phyloP scores from a whole-genome alignment of 2,888 invertebrate species.

The Sabellastarte sp. region DNA sequence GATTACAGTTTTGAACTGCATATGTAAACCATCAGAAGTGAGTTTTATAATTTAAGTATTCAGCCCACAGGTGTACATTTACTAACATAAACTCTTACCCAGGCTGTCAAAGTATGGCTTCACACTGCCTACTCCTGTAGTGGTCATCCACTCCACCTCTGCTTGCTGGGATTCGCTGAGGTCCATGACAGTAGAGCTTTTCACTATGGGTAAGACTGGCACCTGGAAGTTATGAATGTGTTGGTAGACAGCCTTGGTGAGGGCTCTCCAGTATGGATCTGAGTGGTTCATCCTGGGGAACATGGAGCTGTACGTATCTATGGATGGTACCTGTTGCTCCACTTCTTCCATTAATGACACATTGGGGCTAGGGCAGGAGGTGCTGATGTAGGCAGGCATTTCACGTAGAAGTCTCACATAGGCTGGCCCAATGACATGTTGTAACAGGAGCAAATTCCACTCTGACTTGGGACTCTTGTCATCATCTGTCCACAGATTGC shows the following conservation, averaged over 20 bases:
- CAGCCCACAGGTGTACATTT: too few relatives aligned
- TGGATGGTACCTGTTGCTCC: conserved; percentile 24
- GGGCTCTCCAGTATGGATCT: background rate
- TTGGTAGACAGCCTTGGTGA: conserved; percentile 17
- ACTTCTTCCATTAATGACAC: conserved; percentile 16
- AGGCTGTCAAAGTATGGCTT: conserved; percentile 22
- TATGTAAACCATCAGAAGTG: too few relatives aligned
- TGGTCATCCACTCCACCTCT: conserved; percentile 19
- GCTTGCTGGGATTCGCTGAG: background rate
- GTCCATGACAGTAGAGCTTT: background rate
- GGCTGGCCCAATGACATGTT: conserved; percentile 38
- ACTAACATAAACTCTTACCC: too few relatives aligned
- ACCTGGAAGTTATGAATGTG: conserved; percentile 26
- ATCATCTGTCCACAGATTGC: conserved; percentile 35
- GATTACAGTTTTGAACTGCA: too few relatives aligned
- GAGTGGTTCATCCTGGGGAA: conserved; percentile 21
- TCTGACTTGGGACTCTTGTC: conserved; percentile 29
- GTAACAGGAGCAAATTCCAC: conserved; percentile 45
- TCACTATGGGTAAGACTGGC: conserved; percentile 24
- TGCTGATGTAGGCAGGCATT: conserved; percentile 16
- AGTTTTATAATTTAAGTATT: too few relatives aligned
- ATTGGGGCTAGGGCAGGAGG: conserved; percentile 8
- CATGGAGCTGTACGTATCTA: conserved; percentile 26
- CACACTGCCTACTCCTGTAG: conserved; percentile 6
- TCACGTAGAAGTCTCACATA: conserved; percentile 30